Conservation (phyloP, 1,140 invertebrate species). For the Patella vulgata region DNA sequence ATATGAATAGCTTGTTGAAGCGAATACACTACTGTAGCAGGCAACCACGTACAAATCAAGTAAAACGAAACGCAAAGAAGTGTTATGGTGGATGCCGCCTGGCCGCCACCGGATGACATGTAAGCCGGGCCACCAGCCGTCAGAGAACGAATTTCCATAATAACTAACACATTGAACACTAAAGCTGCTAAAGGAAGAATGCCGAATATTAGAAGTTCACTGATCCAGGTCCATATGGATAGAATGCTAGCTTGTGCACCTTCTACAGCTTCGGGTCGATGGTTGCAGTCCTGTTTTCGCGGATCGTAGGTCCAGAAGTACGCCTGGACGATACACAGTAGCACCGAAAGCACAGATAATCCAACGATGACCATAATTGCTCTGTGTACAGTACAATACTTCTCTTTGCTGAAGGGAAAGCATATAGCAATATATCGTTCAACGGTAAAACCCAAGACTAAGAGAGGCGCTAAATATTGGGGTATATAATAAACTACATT, state of each 20-base stretch:
- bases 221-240: conserved; percentile 58
- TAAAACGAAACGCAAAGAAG: conserved; percentile 64
- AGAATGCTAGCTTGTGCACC: conserved; percentile 38
- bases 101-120: conserved; percentile 14
- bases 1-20: conserved; percentile 40
- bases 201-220: conserved; percentile 57
- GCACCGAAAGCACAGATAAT: conserved; percentile 36
- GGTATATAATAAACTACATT: conserved; percentile 53
- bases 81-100: conserved; percentile 57
- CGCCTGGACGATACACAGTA: conserved; percentile 53
- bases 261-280: conserved; percentile 26
- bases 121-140: conserved; percentile 42
- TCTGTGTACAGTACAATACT: conserved; percentile 80
- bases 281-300: conserved; percentile 37
- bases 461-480: conserved; percentile 62
- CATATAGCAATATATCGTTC: conserved; percentile 97
- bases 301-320: conserved; percentile 60
- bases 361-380: conserved; percentile 74
- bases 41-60: conserved; percentile 60
- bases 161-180: conserved; percentile 60
- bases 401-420: conserved; percentile 83
- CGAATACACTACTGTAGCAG: conserved; percentile 58
- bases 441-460: conserved; percentile 82
- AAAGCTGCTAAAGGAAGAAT: conserved; percentile 56
- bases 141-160: conserved; percentile 53